Base-by-base conservation (phyloP, 1,140 invertebrate genomes). In the Trichomalopsis sarcophagae region DNA sequence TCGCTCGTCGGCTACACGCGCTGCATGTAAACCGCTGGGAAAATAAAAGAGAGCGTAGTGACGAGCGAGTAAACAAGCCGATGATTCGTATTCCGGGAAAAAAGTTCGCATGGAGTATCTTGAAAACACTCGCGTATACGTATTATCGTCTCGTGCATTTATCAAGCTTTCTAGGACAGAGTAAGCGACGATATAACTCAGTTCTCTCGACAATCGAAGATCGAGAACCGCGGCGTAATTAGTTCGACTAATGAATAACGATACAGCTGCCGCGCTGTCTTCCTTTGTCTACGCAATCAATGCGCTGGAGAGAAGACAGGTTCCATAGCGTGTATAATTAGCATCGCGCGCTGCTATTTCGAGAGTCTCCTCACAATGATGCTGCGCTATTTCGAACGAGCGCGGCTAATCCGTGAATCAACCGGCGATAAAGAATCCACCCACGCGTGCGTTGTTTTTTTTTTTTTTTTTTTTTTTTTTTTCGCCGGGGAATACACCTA, bases 61-160 rank as follows among this genome's bases (percentile, higher is more conserved):
- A 74, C 73, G 30, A 83, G 76, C 79, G 33, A 84, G 76, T 84
- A 84, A 78, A 84, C 76, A 84, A 79, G 40, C 44, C 7, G 44
- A 81, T 71, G 21, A 79, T 33, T 27, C 55, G 27, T 71, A 71
- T 71, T 71, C 13, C 30, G 14, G 11, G 27, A 9, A 71, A 27
- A 71, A 71, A 10, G 33, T 71, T 69, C n/a, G 2, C 0, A 1
- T 71, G 0, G 30, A 14, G 10, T 33, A 71, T 71, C 68, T 27
- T 71, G 68, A 71, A 71, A 62, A 62, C 21, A 62, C 6, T 62
- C 55, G 21, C 27, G 27, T 27, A 27, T 21, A 10, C 1, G 40
- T 44, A 44, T 44, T 44, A 40, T 75, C 40, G n/a, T 44, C 21
- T 23, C 40, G 1, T 14, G 9, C 40, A 75, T 76, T 50, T 76